Percentiles rank a stretch among this genome's conserved stretches.
Evolutionary conservation across 2,797 vertebrate species (phyloP).

Genomic region (Eurystomus glaucurus): DNA sequence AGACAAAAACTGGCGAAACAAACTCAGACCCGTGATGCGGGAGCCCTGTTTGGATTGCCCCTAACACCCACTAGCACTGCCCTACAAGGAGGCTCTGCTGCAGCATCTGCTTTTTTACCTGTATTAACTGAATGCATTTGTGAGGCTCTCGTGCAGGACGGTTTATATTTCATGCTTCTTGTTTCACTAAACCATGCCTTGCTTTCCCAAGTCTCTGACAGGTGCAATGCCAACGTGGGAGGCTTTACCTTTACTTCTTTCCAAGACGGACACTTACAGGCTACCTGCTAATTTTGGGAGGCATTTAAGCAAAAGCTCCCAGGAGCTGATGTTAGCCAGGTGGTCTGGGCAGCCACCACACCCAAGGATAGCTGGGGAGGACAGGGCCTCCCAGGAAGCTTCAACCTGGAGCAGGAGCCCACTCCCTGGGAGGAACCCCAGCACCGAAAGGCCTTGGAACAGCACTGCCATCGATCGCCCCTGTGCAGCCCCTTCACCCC

Average conservation of each 20-base stretch:
- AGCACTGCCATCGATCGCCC: slow-evolving; percentile 13
- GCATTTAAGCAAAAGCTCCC: slow-evolving; percentile 41
- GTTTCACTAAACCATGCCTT: slow-evolving; percentile 34
- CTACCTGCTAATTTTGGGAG: slow-evolving; percentile 32
- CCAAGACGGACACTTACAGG: slow-evolving; percentile 37
- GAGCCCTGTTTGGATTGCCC: not conserved
- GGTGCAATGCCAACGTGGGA: slow-evolving; percentile 48
- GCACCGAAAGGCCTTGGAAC: not conserved
- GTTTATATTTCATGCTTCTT: not conserved
- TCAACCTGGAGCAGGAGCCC: slow-evolving; percentile 46
- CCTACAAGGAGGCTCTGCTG: not conserved
- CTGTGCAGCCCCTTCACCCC: slow-evolving; percentile 34
- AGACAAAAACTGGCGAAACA: not conserved
- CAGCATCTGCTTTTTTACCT: accelerated
- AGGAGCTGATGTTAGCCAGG: slow-evolving; percentile 20
- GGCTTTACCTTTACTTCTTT: slow-evolving; percentile 66
- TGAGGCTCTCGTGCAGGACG: not conserved
- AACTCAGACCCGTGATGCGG: accelerated
- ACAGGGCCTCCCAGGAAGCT: not conserved
- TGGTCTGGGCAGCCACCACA: not conserved
- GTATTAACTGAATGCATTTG: accelerated
- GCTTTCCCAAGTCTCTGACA: slow-evolving; percentile 78
- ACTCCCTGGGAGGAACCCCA: not conserved
- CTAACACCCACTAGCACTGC: not conserved
- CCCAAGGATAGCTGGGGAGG: not conserved